These are phyloP conservation scores for Mechanitis messenoides DNA, from an alignment of 2,888 invertebrate species.

Conservation along the genomic window DNA sequence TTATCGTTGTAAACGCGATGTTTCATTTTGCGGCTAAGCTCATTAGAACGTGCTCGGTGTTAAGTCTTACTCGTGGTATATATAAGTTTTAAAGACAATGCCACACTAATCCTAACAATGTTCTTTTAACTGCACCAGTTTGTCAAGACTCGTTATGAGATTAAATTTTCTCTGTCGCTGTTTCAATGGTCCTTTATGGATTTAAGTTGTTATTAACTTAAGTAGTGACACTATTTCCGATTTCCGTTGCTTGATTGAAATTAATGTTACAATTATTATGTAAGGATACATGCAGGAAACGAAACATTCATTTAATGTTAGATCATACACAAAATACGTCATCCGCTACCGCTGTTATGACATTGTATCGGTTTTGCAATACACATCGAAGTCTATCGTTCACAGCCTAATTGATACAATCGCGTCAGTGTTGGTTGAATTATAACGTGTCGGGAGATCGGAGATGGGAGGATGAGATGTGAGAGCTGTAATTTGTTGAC, in stretches of 20 bases:
- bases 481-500: constrained; percentile 52
- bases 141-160: constrained; percentile 67
- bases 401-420: constrained; percentile 42
- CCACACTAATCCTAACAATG: constrained; percentile 10
- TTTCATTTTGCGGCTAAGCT: background rate
- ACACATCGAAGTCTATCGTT: constrained; percentile 36
- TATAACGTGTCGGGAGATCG: constrained; percentile 37
- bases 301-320: background rate
- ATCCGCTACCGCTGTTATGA: constrained; percentile 20
- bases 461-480: constrained; percentile 32
- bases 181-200: constrained; percentile 47
- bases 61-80: background rate
- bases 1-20: too few species aligned
- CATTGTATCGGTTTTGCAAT: constrained; percentile 28
- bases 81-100: constrained; percentile 8
- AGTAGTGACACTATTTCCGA: background rate
- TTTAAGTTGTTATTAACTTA: background rate
- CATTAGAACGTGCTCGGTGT: background rate
- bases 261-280: background rate
- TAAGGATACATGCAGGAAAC: background rate
- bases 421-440: constrained; percentile 37
- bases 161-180: constrained; percentile 68
- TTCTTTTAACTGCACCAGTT: constrained; percentile 52
- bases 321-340: constrained; percentile 5
- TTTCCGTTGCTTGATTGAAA: background rate